phyloP scores from a whole-genome alignment of 2,888 invertebrate genomes.

The Pyrrhia umbra region DNA sequence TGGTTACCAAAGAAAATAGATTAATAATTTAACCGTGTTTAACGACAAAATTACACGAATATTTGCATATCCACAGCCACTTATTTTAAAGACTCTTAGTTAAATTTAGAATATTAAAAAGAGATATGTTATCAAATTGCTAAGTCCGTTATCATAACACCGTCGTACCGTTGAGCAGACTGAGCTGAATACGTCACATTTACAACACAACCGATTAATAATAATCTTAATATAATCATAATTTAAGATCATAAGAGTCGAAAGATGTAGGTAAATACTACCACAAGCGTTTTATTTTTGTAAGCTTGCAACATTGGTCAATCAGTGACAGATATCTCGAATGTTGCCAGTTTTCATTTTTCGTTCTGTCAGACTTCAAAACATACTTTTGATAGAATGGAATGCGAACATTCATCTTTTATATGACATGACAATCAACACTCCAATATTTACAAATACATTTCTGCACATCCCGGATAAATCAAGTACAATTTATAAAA shows the following conservation, averaged over 20 bases:
- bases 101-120: slow-evolving; percentile 35
- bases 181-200: slow-evolving; percentile 14
- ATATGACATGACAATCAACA: background rate
- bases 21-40: background rate
- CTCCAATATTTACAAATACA: background rate
- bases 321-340: too few species aligned
- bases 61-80: background rate
- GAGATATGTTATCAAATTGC: slow-evolving; percentile 51
- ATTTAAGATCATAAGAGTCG: slow-evolving; percentile 5
- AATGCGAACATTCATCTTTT: background rate
- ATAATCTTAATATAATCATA: slow-evolving; percentile 12
- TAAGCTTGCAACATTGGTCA: slow-evolving; percentile 24
- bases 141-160: slow-evolving; percentile 19
- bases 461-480: background rate
- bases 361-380: background rate
- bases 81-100: background rate
- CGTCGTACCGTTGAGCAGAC: slow-evolving; percentile 46
- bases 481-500: background rate
- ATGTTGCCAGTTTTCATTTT: background rate
- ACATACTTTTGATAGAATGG: background rate
- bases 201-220: slow-evolving; percentile 55
- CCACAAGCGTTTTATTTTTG: slow-evolving; percentile 15
- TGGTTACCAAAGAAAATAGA: too few species aligned
- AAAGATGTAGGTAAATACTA: slow-evolving; percentile 28
- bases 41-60: background rate